These are phyloP conservation scores for Operophtera brumata DNA, from an alignment of 2,888 invertebrate genomes.

Conservation along the genomic window DNA sequence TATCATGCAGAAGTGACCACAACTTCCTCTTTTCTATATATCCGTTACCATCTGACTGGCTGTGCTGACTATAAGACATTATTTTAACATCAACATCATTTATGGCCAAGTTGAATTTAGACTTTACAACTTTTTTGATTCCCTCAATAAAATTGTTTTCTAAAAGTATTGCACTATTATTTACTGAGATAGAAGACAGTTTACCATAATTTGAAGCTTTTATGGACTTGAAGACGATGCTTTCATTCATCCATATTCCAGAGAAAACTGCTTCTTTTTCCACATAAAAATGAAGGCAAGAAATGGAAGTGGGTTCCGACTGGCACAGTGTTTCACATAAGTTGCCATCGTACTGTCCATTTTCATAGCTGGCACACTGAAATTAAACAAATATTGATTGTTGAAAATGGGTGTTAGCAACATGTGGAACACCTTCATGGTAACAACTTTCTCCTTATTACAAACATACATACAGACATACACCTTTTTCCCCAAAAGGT, in stretches of 20 bases:
- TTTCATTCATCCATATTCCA: slow-evolving; percentile 79
- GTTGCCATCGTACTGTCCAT: slow-evolving; percentile 80
- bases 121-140: slow-evolving; percentile 73
- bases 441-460: no score
- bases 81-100: slow-evolving; percentile 70
- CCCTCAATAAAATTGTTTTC: slow-evolving; percentile 76
- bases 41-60: slow-evolving; percentile 56
- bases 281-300: slow-evolving; percentile 82
- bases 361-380: slow-evolving; percentile 79
- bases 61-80: slow-evolving; percentile 62
- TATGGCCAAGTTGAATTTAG: slow-evolving; percentile 78
- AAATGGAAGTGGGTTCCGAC: slow-evolving; percentile 71
- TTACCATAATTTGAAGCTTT: slow-evolving; percentile 56
- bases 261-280: slow-evolving; percentile 83
- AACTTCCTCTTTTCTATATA: slow-evolving; percentile 81
- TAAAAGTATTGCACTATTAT: slow-evolving; percentile 75
- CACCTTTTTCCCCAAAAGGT: no score
- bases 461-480: no score
- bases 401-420: neutral
- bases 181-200: slow-evolving; percentile 62
- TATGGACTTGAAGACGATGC: slow-evolving; percentile 81
- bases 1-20: slow-evolving; percentile 83
- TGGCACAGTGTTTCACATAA: slow-evolving; percentile 83
- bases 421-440: neutral
- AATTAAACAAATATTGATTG: slow-evolving; percentile 36